Percentiles rank a stretch among this genome's conserved stretches.
Conservation (phyloP, 1,140 invertebrate genomes). For the Agrypnia vestita region DNA sequence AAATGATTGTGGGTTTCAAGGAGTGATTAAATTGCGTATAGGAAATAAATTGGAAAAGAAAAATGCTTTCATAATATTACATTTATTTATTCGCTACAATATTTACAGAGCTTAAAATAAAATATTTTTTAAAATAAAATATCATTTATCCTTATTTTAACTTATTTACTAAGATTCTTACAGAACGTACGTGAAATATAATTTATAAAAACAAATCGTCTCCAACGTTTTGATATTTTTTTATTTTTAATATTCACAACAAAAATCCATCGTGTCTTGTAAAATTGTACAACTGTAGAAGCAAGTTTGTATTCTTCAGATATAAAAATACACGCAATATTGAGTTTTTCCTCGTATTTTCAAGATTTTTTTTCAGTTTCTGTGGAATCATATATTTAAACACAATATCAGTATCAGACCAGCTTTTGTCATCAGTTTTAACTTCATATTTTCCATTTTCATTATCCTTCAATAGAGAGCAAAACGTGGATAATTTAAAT, state of each 20-base stretch:
- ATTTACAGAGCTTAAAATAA: conserved; percentile 53
- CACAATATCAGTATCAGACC: conserved; percentile 28
- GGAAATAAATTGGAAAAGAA: background rate
- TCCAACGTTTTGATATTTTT: background rate
- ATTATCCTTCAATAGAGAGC: conserved; percentile 26
- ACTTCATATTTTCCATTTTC: too few relatives aligned
- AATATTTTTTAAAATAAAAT: conserved; percentile 48
- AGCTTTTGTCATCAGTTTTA: too few relatives aligned
- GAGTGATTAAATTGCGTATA: too few relatives aligned
- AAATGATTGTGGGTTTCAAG: too few relatives aligned
- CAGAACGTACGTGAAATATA: conserved; percentile 4
- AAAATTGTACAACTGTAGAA: background rate
- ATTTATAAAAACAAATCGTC: conserved; percentile 24
- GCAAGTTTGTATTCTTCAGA: background rate
- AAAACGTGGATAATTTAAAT: background rate
- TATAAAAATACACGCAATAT: conserved; percentile 4
- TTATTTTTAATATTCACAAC: background rate
- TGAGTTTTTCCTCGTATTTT: background rate
- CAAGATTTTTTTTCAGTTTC: background rate
- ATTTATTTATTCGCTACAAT: conserved; percentile 56
- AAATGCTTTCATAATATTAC: conserved; percentile 28
- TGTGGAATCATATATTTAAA: conserved; percentile 8
- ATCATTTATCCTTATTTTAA: conserved; percentile 43
- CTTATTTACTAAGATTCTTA: conserved; percentile 15
- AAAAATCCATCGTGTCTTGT: background rate